These are phyloP conservation scores for Pomacea maculata DNA, from an alignment of 1,140 invertebrate genomes.

Conservation along the genomic window DNA sequence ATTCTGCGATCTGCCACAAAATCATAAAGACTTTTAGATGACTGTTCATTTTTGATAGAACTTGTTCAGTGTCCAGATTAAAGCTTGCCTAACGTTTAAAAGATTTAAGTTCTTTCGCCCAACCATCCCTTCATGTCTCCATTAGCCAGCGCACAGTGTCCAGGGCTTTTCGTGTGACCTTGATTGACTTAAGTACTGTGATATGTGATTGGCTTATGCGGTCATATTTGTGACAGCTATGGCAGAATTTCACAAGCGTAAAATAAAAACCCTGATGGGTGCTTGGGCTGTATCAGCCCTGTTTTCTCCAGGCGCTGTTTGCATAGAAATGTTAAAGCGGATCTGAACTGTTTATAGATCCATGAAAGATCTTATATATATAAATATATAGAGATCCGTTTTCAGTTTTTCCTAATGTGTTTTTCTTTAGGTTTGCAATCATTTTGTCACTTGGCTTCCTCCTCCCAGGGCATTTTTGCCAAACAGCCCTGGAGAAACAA, in stretches of 20 bases:
- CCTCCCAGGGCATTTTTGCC: background rate
- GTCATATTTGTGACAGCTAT: background rate
- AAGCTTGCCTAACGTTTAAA: background rate
- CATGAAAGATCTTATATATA: background rate
- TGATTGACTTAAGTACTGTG: conserved; percentile 14
- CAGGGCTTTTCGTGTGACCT: background rate
- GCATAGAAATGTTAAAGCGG: background rate
- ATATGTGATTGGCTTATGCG: conserved; percentile 16
- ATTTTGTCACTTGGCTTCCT: background rate
- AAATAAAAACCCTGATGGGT: background rate
- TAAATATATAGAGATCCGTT: background rate
- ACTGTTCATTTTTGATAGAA: too few relatives aligned
- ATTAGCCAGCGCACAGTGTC: background rate
- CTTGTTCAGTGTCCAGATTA: background rate
- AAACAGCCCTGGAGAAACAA: conserved; percentile 9
- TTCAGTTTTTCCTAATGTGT: background rate
- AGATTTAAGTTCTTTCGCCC: too few relatives aligned
- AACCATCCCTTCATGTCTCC: background rate
- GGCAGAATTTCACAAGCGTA: conserved; percentile 19
- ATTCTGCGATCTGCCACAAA: too few relatives aligned
- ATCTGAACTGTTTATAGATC: background rate
- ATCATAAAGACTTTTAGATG: too few relatives aligned
- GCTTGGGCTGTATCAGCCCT: background rate
- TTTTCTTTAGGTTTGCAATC: background rate
- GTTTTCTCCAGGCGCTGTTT: conserved; percentile 1